Evolutionary conservation across 2,888 invertebrate species (phyloP), one percentile per base, ranked within the genome.

Genomic region (Agriopis leucophaearia): DNA sequence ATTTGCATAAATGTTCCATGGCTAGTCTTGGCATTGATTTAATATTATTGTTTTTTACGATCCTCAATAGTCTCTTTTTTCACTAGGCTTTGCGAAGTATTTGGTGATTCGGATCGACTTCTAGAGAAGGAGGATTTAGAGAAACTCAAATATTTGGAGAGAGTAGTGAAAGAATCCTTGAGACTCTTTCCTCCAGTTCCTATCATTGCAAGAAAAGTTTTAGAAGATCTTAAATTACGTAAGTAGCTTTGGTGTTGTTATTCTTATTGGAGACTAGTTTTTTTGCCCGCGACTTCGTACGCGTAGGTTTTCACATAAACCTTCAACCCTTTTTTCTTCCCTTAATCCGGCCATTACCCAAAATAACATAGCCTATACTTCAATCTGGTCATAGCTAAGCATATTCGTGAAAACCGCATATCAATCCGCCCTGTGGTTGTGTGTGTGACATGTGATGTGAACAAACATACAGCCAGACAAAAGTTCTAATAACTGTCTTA

Each of bases 111-210:
- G 0, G 85, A 90, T 54, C 83, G 91, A 8, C 83, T 83, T 3
- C 62, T 92, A 40, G 82, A 80, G 0, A 93, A 92, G 70, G 89
- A 89, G 44, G 93, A 94, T 74, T 73, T 92, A 44, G 45, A 66
- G 9, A 82, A 84, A 47, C 73, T 93, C 42, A 88, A 88, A 73
- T 93, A 89, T 66, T 74, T 92, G 62, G 92, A 92, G 40, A 77
- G 89, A 70, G 92, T 93, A 0, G 80, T 93, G 0, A 93, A 92
- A 63, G 93, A 94, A 69, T 85, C 90, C 0, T 68, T 94, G 1
- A 80, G 93, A 51, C 77, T 94, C 8, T 94, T 87, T 58, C 91
- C 93, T 5, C 91, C 92, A 0, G 93, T 88, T 8, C 93, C 93
- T 18, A 88, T 93, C 66, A 81, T 94, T 48, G 89, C 91, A 51